Conservation (phyloP, 2,113 vertebrate genomes). For the Boulengeromyrus knoepffleri region DNA sequence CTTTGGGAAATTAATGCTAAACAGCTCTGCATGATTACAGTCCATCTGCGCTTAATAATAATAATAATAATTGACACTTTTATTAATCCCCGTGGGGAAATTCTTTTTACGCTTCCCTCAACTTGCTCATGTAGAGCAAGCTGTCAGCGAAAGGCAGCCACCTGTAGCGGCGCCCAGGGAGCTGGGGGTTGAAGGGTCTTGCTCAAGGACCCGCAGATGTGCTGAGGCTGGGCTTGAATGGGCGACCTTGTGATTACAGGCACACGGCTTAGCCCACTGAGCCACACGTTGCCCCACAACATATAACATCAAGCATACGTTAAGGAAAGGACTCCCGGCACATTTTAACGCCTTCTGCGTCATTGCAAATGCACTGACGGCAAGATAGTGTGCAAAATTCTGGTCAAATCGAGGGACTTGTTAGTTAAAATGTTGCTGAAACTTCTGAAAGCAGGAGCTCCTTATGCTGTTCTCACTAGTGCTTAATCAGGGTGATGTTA, state of each 20-base stretch:
- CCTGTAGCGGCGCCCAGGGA: too few species aligned
- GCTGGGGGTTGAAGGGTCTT: too few species aligned
- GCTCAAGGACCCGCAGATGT: too few species aligned
- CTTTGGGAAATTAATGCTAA: not conserved
- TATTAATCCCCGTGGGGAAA: too few species aligned
- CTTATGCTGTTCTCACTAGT: not conserved
- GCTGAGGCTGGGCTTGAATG: too few species aligned
- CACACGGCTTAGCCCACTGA: too few species aligned
- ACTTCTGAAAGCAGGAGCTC: not conserved
- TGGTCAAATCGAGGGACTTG: not conserved
- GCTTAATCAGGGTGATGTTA: not conserved
- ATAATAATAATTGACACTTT: too few species aligned
- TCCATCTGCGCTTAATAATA: not conserved
- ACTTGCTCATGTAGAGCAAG: too few species aligned
- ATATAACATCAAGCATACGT: not conserved
- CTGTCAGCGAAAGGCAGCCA: too few species aligned
- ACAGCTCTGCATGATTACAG: not conserved
- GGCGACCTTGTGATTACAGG: too few species aligned
- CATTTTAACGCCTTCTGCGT: not conserved
- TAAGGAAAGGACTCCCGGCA: not conserved
- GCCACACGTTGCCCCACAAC: too few species aligned
- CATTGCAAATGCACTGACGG: not conserved
- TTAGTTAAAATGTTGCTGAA: not conserved
- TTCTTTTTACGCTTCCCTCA: too few species aligned
- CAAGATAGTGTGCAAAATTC: not conserved